phyloP scores from a whole-genome alignment of 2,797 vertebrate species.

The Galagoides demidoff region DNA sequence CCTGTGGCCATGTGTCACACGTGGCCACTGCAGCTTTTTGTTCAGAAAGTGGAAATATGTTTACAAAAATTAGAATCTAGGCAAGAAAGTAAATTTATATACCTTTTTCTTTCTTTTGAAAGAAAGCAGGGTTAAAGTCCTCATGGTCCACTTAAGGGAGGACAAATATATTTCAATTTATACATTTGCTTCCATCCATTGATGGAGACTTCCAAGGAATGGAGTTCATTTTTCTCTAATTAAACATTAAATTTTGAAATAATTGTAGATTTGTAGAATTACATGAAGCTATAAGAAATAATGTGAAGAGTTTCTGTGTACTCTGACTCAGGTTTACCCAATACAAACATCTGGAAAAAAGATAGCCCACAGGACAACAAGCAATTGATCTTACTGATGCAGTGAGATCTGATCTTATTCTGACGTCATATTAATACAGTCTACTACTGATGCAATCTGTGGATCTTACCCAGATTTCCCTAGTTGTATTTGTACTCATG shows the following conservation, averaged over 20 bases:
- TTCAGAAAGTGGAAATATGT: background rate
- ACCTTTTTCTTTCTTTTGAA: background rate
- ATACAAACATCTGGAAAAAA: background rate
- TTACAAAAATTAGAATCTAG: background rate
- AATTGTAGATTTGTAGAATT: background rate
- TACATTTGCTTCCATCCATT: too few species aligned
- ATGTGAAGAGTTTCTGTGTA: background rate
- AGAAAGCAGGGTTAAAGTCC: background rate
- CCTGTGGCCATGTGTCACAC: accelerated
- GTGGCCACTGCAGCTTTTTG: background rate
- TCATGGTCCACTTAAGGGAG: background rate
- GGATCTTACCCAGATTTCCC: background rate
- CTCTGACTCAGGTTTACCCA: background rate
- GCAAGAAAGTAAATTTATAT: background rate
- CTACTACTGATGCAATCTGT: background rate
- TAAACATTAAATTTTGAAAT: background rate
- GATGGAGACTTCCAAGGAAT: background rate
- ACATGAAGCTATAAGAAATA: background rate
- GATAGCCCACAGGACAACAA: accelerated
- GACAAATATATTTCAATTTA: background rate
- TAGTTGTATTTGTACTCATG: background rate
- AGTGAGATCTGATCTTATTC: background rate
- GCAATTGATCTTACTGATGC: background rate
- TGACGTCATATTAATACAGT: background rate
- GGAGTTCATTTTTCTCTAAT: background rate